These are phyloP conservation scores for Bufo bufo DNA, from an alignment of 2,113 vertebrate genomes.

Conservation along the genomic window DNA sequence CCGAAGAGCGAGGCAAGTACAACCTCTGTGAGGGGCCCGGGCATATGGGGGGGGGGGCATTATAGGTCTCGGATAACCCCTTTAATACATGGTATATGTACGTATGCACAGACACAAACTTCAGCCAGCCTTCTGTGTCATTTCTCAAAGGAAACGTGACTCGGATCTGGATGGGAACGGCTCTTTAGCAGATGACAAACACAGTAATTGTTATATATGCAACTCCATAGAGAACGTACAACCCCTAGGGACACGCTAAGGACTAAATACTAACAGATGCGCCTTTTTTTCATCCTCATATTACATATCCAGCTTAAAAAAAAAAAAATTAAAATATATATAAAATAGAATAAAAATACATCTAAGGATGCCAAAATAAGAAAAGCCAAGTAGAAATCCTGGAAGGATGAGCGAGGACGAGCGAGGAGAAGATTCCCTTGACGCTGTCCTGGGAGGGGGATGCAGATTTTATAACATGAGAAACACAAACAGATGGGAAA, in stretches of 20 bases:
- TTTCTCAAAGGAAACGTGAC: conserved; percentile 66
- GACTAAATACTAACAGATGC: conserved; percentile 70
- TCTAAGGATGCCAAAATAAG: background rate
- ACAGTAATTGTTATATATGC: conserved; percentile 63
- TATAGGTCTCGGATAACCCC: too few relatives aligned
- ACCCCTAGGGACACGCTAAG: conserved; percentile 58
- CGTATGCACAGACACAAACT: background rate
- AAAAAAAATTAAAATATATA: background rate
- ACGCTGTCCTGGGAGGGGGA: background rate
- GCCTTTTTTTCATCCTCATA: conserved; percentile 50
- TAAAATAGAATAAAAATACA: background rate
- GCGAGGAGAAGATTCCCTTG: background rate
- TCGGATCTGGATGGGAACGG: conserved; percentile 68
- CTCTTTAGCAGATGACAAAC: conserved; percentile 61
- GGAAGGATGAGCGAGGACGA: background rate
- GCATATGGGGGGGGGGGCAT: too few relatives aligned
- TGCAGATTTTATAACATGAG: conserved; percentile 25
- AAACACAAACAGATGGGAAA: background rate
- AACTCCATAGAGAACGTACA: conserved; percentile 60
- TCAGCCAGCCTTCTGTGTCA: conserved; percentile 59
- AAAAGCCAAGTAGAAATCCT: background rate
- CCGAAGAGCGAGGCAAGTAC: too few relatives aligned
- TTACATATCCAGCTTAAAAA: background rate
- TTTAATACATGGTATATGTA: too few relatives aligned
- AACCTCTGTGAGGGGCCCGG: too few relatives aligned